Percentiles rank a stretch among this genome's conserved stretches.
These are phyloP conservation scores for Seriola dumerili DNA, from an alignment of 2,113 vertebrate genomes.

Conservation along the genomic window DNA sequence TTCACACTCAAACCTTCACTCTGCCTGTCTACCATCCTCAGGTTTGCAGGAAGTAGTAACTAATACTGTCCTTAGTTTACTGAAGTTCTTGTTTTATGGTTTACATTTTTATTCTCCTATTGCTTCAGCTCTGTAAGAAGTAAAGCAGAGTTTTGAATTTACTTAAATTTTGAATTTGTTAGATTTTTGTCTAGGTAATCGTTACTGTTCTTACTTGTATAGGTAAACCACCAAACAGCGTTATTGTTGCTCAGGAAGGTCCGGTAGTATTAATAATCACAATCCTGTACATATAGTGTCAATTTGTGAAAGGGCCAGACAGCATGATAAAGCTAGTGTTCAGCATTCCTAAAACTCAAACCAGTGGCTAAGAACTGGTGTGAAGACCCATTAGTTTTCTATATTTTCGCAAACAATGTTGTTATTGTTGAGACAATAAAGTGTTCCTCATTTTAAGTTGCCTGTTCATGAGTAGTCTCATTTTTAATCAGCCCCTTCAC, in stretches of 20 bases:
- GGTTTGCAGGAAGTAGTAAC: slow-evolving; percentile 22
- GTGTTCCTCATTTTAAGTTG: background rate
- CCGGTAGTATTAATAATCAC: slow-evolving; percentile 24
- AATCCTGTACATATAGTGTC: background rate
- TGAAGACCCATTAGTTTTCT: background rate
- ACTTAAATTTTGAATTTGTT: background rate
- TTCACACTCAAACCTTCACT: slow-evolving; percentile 5
- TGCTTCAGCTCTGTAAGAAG: slow-evolving; percentile 20
- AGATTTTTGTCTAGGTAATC: background rate
- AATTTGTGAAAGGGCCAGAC: background rate
- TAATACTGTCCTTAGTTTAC: slow-evolving; percentile 30
- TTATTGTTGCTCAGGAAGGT: slow-evolving; percentile 68
- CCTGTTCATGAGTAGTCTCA: background rate
- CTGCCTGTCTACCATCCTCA: slow-evolving; percentile 54
- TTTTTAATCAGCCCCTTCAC: background rate
- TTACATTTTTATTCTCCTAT: slow-evolving; percentile 56
- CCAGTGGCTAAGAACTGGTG: slow-evolving; percentile 19
- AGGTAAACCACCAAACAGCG: slow-evolving; percentile 17
- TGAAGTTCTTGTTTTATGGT: slow-evolving; percentile 29
- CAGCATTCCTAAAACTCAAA: slow-evolving; percentile 39
- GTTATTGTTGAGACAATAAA: slow-evolving; percentile 45
- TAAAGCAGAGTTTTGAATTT: background rate
- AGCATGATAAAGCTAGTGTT: slow-evolving; percentile 16
- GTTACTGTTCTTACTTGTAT: slow-evolving; percentile 34
- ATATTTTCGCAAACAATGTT: slow-evolving; percentile 22